Evolutionary conservation across 2,888 invertebrate species (phyloP).

Genomic region (Lobophora halterata): DNA sequence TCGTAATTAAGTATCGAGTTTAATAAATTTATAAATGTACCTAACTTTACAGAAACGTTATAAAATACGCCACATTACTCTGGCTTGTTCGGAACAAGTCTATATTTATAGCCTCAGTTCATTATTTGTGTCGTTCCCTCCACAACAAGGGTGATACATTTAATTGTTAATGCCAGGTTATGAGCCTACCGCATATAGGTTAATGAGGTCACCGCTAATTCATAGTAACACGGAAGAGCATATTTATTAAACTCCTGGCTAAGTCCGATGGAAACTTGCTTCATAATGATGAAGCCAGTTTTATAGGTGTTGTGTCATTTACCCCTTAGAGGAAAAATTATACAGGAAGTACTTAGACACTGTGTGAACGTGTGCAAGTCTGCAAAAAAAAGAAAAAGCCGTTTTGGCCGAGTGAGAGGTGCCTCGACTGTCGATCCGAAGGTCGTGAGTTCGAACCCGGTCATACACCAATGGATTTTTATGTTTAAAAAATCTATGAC

Average conservation of each 20-base stretch:
- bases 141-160: constrained; percentile 54
- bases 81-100: too few species aligned
- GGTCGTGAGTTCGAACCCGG: too few species aligned
- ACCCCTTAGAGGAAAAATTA: constrained; percentile 6
- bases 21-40: too few species aligned
- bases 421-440: too few species aligned
- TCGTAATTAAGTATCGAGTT: too few species aligned
- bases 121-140: constrained; percentile 19
- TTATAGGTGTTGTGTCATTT: constrained; percentile 41
- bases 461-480: too few species aligned
- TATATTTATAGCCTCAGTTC: neutral
- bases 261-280: constrained; percentile 26
- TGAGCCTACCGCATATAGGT: constrained; percentile 61
- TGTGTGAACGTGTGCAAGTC: neutral
- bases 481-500: too few species aligned
- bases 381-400: too few species aligned
- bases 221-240: constrained; percentile 61
- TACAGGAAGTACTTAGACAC: neutral
- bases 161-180: constrained; percentile 68
- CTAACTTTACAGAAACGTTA: too few species aligned
- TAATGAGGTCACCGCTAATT: constrained; percentile 74
- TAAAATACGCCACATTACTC: too few species aligned
- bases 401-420: too few species aligned
- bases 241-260: constrained; percentile 49
- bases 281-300: constrained; percentile 42